Evolutionary conservation across 2,797 vertebrate genomes (phyloP).

Genomic region (Phrynocephalus vlangalii): DNA sequence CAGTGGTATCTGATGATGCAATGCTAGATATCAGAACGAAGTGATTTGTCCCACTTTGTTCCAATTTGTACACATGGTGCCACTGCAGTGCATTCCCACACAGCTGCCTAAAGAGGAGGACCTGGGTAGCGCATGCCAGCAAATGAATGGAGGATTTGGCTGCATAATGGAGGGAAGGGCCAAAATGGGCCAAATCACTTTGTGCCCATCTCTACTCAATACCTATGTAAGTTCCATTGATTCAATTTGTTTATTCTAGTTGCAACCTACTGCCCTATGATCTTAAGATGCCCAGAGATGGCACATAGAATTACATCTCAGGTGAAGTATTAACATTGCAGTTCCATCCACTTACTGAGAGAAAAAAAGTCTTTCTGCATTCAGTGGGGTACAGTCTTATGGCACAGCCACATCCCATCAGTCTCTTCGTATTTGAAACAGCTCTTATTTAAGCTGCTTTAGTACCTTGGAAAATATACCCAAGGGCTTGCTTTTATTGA

Average conservation of each 20-base stretch:
- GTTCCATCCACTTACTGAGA: neutral
- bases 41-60: too few species aligned
- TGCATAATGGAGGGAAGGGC: too few species aligned
- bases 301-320: neutral
- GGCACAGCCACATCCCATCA: neutral
- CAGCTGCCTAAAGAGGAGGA: too few species aligned
- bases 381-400: neutral
- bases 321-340: neutral
- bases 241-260: neutral
- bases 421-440: neutral
- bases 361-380: neutral
- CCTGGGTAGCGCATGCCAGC: too few species aligned
- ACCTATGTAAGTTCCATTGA: too few species aligned
- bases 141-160: too few species aligned
- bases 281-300: neutral
- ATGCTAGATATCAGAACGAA: too few species aligned
- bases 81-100: too few species aligned
- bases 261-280: neutral
- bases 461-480: slow-evolving; percentile 6
- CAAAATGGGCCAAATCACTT: too few species aligned
- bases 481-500: neutral
- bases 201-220: too few species aligned
- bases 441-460: slow-evolving; percentile 8
- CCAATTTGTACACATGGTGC: too few species aligned
- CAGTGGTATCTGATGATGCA: too few species aligned